Evolutionary conservation across 2,888 invertebrate genomes (phyloP), one percentile per base, ranked within the genome.

Genomic region (Pseudoips prasinana): DNA sequence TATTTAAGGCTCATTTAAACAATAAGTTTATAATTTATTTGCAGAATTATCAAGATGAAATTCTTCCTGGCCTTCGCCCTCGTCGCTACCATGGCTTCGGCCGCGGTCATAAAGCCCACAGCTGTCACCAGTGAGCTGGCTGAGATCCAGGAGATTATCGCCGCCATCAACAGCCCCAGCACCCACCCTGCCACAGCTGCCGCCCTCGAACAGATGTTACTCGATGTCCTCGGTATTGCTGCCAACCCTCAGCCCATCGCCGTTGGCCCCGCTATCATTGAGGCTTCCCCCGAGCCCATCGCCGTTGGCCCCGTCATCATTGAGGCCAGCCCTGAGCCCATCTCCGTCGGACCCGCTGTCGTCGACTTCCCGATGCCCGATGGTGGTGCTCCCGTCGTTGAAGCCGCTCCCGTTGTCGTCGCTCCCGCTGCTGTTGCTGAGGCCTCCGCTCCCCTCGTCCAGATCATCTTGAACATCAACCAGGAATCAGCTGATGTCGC

Each of bases 101-200:
- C 68, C 39, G 52, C 54, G 26, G 26, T 42, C 34, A 2, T 62
- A 3, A 58, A 47, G 35, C 68, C 65, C 18, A 31, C 50, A 2
- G 29, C 27, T 10, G 25, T 54, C 25, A 24, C 32, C 10, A 32
- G 7, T 6, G 60, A 63, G 41, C 1, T 33, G 17, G 48, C 58
- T 8, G 58, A 69, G 58, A 29, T 74, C 44, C 52, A 63, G 48
- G 60, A 65, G 41, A 71, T 77, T 57, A 47, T 76, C 34, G 69
- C 59, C 28, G 75, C 77, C 57, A 76, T 76, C 70, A 44, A 71
- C 38, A 71, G 66, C 66, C 73, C 72, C 44, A 64, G 63, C 71
- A 71, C 73, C 39, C 54, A 73, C 61, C 73, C 71, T 42, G 72
- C 72, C 44, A 73, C 73, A 57, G 73, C 68, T 30, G 64, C 42